A percentile compares a stretch with the other conserved stretches of the same genome.
phyloP scores from a whole-genome alignment of 2,113 vertebrate species.

The Boleophthalmus pectinirostris region DNA sequence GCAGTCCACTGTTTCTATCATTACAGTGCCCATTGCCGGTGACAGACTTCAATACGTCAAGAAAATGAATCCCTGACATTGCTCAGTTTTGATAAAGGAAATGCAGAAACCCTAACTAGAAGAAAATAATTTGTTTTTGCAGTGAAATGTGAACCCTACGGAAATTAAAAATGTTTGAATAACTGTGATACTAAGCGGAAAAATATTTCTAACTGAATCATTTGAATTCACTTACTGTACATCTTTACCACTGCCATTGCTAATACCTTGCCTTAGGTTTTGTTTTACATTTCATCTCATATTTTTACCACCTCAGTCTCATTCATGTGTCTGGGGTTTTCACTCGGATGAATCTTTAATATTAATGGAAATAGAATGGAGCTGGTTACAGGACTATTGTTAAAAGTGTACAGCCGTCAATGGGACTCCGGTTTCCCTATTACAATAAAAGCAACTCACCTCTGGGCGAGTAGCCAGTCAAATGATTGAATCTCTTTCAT shows the following conservation, averaged over 20 bases:
- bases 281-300: not conserved
- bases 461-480: slow-evolving; percentile 57
- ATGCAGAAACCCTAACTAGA: no score
- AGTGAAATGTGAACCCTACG: no score
- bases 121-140: no score
- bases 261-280: not conserved
- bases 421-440: slow-evolving; percentile 44
- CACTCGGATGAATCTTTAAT: slow-evolving; percentile 65
- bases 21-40: not conserved
- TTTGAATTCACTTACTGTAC: not conserved
- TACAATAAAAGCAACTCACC: slow-evolving; percentile 60
- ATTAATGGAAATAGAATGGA: slow-evolving; percentile 39
- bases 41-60: no score
- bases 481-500: slow-evolving; percentile 60
- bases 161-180: not conserved
- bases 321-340: slow-evolving; percentile 10
- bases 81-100: no score
- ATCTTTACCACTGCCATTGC: not conserved
- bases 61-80: no score
- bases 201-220: no score
- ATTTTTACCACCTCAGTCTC: slow-evolving; percentile 6
- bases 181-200: not conserved
- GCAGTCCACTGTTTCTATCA: not conserved
- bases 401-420: slow-evolving; percentile 55
- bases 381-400: slow-evolving; percentile 55